Evolutionary conservation across 1,140 invertebrate species (phyloP), one percentile per base, ranked within the genome.

Genomic region (Probaryconus sp.): DNA sequence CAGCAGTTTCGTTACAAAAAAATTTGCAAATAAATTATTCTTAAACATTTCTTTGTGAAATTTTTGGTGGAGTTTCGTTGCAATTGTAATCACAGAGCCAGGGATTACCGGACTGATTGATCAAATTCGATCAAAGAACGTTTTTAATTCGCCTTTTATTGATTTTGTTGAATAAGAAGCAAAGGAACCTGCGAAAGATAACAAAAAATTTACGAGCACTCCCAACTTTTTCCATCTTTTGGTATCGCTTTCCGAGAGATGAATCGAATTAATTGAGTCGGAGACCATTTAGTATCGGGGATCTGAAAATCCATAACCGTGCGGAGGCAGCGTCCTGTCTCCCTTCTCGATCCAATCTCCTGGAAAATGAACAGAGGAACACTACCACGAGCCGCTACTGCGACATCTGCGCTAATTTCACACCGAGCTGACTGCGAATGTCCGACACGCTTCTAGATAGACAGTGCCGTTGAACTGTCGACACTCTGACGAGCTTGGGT

Each of bases 371-470:
- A 87, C 83, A 83, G 79, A 83, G 80, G 79, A 83, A 76, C 79
- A 74, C 77, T 74, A 81, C 75, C 81, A 81, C 74, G 78, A 81
- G 73, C 72, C 81, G 79, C 85, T 80, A 84, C 84, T 84, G 82
- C 83, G 85, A 87, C 85, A 87, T 87, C 83, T 87, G 85, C 83
- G 84, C 85, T 88, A 88, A 88, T 88, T 88, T 88, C 85, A 88
- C 86, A 87, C 85, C 79, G 76, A 84, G 81, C 77, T 88, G 85
- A 83, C 83, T 85, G 83, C 82, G 76, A 79, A 58, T 69, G 65
- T 67, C 69, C 64, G 65, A 73, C 70, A 77, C 58, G 60, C 47
- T 70, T 61, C 31, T 31, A 51, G 72, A 76, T 70, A 70, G 72
- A 76, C 65, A 76, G 65, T 76, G 70, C 51, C 58, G 64, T 68